Evolutionary conservation across 2,113 vertebrate species (phyloP).

Genomic region (Fukomys damarensis): DNA sequence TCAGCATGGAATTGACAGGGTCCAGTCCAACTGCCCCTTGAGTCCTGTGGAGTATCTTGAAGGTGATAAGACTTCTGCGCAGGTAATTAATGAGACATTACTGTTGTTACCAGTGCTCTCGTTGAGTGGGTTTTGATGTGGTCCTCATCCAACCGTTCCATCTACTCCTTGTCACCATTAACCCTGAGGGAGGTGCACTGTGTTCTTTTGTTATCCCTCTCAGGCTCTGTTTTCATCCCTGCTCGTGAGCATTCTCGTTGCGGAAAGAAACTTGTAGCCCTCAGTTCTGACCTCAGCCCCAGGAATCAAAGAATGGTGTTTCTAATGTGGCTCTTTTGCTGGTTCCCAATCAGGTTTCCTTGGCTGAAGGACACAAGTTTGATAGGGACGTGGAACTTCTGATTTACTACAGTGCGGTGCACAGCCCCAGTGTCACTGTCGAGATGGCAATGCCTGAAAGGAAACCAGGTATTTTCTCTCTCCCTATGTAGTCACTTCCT

Average conservation of each 20-base stretch:
- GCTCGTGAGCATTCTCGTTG: background rate
- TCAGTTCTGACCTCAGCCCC: background rate
- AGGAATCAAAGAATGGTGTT: background rate
- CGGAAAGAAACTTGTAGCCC: accelerated
- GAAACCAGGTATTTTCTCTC: constrained; percentile 80
- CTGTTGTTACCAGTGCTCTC: background rate
- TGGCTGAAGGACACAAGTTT: constrained; percentile 89
- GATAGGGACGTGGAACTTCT: constrained; percentile 89
- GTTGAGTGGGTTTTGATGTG: background rate
- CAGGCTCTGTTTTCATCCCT: background rate
- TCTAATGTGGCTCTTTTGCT: background rate
- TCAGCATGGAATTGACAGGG: constrained; percentile 85
- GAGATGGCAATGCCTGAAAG: constrained; percentile 84
- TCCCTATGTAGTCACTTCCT: background rate
- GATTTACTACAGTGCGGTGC: constrained; percentile 87
- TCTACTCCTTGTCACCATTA: background rate
- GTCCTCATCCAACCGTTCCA: background rate
- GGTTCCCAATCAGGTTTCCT: constrained; percentile 83
- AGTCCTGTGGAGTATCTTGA: constrained; percentile 83
- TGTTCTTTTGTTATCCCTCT: background rate
- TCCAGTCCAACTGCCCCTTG: constrained; percentile 88
- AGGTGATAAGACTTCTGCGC: constrained; percentile 85
- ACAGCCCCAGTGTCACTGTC: constrained; percentile 86
- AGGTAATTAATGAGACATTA: constrained; percentile 74
- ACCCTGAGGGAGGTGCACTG: background rate